phyloP scores from a whole-genome alignment of 2,888 invertebrate genomes.

The Mycalesis mineus region DNA sequence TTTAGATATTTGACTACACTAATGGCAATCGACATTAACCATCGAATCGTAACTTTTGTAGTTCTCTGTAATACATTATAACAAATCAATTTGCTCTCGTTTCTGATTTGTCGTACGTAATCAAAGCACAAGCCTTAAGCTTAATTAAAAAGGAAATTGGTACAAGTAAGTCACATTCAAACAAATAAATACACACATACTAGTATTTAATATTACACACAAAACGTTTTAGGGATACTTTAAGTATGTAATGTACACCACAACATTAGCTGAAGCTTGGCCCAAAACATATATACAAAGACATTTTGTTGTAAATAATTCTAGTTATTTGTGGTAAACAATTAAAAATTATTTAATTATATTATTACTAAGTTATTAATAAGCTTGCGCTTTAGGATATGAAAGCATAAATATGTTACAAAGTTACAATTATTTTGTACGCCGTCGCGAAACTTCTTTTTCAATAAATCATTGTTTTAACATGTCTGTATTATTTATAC shows the following conservation, averaged over 20 bases:
- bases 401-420: conserved; percentile 2
- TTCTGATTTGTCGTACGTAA: too few relatives aligned
- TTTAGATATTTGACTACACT: too few relatives aligned
- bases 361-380: conserved; percentile 3
- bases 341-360: conserved; percentile 6
- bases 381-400: conserved; percentile 31
- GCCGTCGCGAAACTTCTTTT: conserved; percentile 36
- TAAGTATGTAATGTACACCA: neutral
- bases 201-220: neutral
- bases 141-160: too few relatives aligned
- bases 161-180: neutral
- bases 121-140: too few relatives aligned
- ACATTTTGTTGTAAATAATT: conserved; percentile 33
- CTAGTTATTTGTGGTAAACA: conserved; percentile 22
- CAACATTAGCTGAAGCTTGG: conserved; percentile 11
- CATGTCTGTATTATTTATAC: conserved; percentile 27
- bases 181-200: neutral
- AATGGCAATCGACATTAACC: too few relatives aligned
- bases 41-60: too few relatives aligned
- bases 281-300: conserved; percentile 25
- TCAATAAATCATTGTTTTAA: conserved; percentile 56
- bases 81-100: too few relatives aligned
- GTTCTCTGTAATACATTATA: too few relatives aligned
- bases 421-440: conserved; percentile 37
- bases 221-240: neutral